Evolutionary conservation across 2,797 vertebrate genomes (phyloP), one percentile per base, ranked within the genome.

Genomic region (Antrozous pallidus): DNA sequence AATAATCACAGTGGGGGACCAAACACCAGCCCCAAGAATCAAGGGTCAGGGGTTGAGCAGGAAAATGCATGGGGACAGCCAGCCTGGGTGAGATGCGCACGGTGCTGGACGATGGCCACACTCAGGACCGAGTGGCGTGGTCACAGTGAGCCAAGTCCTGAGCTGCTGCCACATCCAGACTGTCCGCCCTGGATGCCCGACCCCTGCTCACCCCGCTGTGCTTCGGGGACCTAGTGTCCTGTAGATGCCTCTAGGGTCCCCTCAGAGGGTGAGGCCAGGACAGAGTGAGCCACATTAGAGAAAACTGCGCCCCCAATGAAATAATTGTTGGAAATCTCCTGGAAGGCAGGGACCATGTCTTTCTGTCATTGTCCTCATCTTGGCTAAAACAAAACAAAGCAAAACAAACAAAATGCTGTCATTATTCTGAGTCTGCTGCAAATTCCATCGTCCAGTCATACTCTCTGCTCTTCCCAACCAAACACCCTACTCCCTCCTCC

Each of bases 301-400:
- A 87, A 89, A 33, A 26, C 42, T 47, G 10, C 18, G 49, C 18
- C 54, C 12, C 13, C 58, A 49, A 17, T 42, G 65, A 83, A 65
- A 92, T 61, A 45, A 58, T 58, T 69, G 54, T 69, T 47, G 36
- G 58, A 84, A 91, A 65, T 22, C 63, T 77, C 82, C 87, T 73
- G n/a, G 51, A 88, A 93, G 71, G 54, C 73, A 65, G 9, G n/a
- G 33, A 40, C 33, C 1, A 2, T 33, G 51, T 65, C 40, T 47
- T 94, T 93, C n/a, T 56, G 31, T 65, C 47, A 31, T 69, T 73
- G 61, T 84, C n/a, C 33, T 36, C 12, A 77, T 26, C 24, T 3
- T 45, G 28, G 80, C 65, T n/a, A 63, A 74, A 82, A 31, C 14
- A 63, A 91, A 90, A 14, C 16, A 11, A 38, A 74, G 6, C 33